Base-by-base conservation (phyloP, 2,888 invertebrate species). In the Tachina fera region DNA sequence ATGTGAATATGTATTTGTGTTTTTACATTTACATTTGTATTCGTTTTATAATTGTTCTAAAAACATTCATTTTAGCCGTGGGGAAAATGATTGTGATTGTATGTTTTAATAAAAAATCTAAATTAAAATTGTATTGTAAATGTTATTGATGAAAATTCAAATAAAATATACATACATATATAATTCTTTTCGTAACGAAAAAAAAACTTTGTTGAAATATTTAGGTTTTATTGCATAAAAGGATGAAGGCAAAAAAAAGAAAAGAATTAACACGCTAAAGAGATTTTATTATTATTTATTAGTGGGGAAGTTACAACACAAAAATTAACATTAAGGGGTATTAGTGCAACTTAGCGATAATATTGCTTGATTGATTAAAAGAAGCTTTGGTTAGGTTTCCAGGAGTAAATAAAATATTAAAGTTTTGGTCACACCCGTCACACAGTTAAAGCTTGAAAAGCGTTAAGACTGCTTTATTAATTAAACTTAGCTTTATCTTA, bases 91-190 rank as follows among this genome's bases (percentile, higher is more conserved):
- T 45, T 81, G 74, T 81, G 74, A 81, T 81, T 81, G 75, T 53
- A 75, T 81, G 53, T 68, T 75, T 74, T 81, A 68, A 81, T 81
- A 67, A 75, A 81, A 31, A 75, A 75, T 81, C 68, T 41, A 81
- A 81, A 81, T 81, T 81, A 81, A 81, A 81, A 60, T 81, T 61
- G 53, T 70, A 81, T 68, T 75, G 67, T 68, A 75, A 81, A 81
- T 75, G 75, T 75, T 75, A 79, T 79, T 72, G 71, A 79, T 72
- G 60, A 74, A 31, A 31, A 81, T 75, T 75, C 10, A 75, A 65
- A 79, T 72, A 56, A 79, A 65, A 63, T 63, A 53, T 19, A 70
- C 3, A 41, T 61, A 9, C 43, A 1, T 43, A 8, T 60, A 41
- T n/a, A n/a, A n/a, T 67, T n/a, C 51, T 43, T 22, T 43, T 16